Conservation (phyloP, 2,113 vertebrate species). For the Nycticebus coucang region DNA sequence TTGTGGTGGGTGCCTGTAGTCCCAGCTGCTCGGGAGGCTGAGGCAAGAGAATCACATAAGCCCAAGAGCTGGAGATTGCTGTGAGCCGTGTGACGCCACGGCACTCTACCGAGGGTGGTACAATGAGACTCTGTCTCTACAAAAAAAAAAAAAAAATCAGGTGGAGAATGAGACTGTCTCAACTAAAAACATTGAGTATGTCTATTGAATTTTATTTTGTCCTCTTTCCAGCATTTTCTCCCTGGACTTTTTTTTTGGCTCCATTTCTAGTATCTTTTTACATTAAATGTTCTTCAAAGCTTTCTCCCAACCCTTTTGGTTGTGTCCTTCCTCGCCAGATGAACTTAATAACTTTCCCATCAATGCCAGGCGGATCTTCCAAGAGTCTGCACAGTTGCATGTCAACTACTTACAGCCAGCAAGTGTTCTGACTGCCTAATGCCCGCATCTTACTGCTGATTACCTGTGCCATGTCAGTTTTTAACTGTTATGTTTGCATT, state of each 20-base stretch:
- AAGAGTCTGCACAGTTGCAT: background rate
- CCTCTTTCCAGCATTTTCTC: background rate
- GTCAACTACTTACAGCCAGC: background rate
- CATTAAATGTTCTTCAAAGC: background rate
- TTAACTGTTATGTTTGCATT: background rate
- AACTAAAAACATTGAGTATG: background rate
- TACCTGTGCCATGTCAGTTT: background rate
- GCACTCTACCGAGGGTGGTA: too few species aligned
- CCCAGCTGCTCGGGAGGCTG: too few species aligned
- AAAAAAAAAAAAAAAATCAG: too few species aligned
- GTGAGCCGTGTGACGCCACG: too few species aligned
- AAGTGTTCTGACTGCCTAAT: background rate
- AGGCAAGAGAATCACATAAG: too few species aligned
- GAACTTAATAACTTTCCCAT: background rate
- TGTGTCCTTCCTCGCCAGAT: background rate
- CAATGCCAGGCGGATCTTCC: background rate
- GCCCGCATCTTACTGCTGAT: background rate
- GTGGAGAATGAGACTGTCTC: too few species aligned
- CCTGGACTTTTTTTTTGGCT: background rate
- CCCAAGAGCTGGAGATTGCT: too few species aligned
- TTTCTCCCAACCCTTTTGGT: background rate
- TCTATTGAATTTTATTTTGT: background rate
- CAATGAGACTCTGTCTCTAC: too few species aligned
- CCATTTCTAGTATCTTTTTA: background rate
- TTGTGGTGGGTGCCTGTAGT: too few species aligned